Evolutionary conservation across 1,140 invertebrate genomes (phyloP), one percentile per base, ranked within the genome.

Genomic region (Tribolium madens): DNA sequence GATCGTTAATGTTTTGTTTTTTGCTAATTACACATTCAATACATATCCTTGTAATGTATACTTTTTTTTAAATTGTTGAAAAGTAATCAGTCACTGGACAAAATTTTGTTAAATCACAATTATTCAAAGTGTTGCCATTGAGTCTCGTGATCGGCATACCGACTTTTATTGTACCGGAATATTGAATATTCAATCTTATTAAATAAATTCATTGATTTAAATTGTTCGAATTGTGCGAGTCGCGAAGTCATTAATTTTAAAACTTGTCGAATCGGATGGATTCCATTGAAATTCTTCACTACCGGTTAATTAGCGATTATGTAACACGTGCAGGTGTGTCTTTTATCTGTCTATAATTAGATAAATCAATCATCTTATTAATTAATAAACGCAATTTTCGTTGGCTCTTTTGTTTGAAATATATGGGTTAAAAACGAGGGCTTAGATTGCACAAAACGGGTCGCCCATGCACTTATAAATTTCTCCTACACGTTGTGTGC

Each of bases 1-100:
- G 57, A 33, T 64, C 57, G 57, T 64, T 64, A 64, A 64, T 64
- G 57, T 64, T 64, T 64, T 64, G 26, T 64, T 64, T 64, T 64
- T 57, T 57, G 52, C 26, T 64, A 64, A 64, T 64, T 33, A 64
- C 57, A 33, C 26, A 64, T 64, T 64, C 57, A 64, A 64, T 64
- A 26, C 18, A 26, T 26, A 33, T 64, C 57, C 26, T 64, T 64
- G 57, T 64, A 64, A 64, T 64, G 21, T 13, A 64, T 21, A 64
- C 18, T 10, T 60, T 18, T 60, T 1, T 21, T 21, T 5, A 26
- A 60, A 60, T 60, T 60, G 26, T 31, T 60, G 18, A n/a, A n/a
- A n/a, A n/a, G n/a, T 57, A 18, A 57, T 57, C 15, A 26, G 18
- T 60, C 18, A 31, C n/a, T n/a, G n/a, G n/a, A n/a, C 53, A 31